Percentiles rank a stretch among this genome's conserved stretches.
Evolutionary conservation across 2,797 vertebrate species (phyloP).

Genomic region (Urophycis tenuis): DNA sequence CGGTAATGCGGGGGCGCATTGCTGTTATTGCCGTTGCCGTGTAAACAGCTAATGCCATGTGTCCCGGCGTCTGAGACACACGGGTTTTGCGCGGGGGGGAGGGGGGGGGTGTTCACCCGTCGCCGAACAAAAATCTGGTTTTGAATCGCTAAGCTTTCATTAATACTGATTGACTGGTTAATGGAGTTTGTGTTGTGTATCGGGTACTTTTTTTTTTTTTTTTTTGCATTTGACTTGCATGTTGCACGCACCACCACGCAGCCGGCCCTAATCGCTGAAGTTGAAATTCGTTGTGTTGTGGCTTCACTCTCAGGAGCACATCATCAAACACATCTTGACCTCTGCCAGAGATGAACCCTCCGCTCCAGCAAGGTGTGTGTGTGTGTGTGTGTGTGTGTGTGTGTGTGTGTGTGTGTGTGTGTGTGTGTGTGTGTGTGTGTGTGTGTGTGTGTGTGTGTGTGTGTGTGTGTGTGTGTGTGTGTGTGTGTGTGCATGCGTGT

Average conservation of each 20-base stretch:
- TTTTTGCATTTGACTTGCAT: neutral
- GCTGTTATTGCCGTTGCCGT: slow-evolving; percentile 56
- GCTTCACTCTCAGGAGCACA: slow-evolving; percentile 81
- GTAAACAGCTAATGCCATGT: slow-evolving; percentile 70
- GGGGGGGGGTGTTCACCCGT: too few species aligned
- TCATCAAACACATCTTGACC: slow-evolving; percentile 91
- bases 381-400: neutral
- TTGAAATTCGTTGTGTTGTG: slow-evolving; percentile 23
- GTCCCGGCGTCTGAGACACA: slow-evolving; percentile 43
- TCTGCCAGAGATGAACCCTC: slow-evolving; percentile 95
- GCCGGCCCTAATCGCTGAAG: neutral
- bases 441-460: neutral
- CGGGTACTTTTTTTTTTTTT: slow-evolving; percentile 1
- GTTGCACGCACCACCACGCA: neutral
- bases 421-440: neutral
- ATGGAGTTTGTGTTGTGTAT: neutral
- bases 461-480: neutral
- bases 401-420: neutral
- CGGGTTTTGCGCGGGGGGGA: too few species aligned
- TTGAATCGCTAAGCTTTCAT: slow-evolving; percentile 66
- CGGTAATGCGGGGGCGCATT: slow-evolving; percentile 49
- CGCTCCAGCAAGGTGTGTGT: slow-evolving; percentile 84
- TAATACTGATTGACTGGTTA: slow-evolving; percentile 47
- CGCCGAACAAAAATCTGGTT: slow-evolving; percentile 50
- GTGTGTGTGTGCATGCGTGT: slow-evolving; percentile 77